Conservation (phyloP, 1,140 invertebrate genomes). For the Manduca sexta region DNA sequence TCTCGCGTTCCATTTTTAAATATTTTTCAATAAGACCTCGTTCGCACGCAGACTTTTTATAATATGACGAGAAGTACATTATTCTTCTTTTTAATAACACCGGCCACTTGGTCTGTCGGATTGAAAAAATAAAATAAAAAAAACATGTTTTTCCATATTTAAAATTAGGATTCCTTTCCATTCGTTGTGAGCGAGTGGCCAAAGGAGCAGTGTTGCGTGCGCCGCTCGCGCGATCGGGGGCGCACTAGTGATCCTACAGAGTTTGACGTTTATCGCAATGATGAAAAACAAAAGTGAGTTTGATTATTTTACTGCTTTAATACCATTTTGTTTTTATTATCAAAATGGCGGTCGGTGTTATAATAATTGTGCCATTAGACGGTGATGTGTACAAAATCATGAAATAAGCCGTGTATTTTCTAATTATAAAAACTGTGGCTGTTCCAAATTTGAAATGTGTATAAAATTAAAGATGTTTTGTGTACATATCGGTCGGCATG, state of each 20-base stretch:
- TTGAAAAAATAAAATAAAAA: not conserved
- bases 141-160: constrained; percentile 8
- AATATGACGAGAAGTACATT: not conserved
- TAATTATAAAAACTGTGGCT: no score
- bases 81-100: not conserved
- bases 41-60: not conserved
- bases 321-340: no score
- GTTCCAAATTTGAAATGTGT: not conserved
- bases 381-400: no score
- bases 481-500: no score
- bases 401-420: no score
- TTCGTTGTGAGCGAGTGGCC: not conserved
- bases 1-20: not conserved
- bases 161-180: constrained; percentile 6
- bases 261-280: no score
- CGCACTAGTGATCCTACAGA: not conserved
- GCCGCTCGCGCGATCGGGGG: constrained; percentile 1
- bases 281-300: constrained; percentile 4
- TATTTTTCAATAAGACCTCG: not conserved
- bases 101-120: not conserved
- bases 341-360: no score
- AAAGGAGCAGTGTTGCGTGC: constrained; percentile 3
- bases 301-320: not conserved
- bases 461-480: no score
- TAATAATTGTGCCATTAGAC: no score